Base-by-base conservation (phyloP, 2,113 vertebrate genomes). In the Xiphophorus hellerii region DNA sequence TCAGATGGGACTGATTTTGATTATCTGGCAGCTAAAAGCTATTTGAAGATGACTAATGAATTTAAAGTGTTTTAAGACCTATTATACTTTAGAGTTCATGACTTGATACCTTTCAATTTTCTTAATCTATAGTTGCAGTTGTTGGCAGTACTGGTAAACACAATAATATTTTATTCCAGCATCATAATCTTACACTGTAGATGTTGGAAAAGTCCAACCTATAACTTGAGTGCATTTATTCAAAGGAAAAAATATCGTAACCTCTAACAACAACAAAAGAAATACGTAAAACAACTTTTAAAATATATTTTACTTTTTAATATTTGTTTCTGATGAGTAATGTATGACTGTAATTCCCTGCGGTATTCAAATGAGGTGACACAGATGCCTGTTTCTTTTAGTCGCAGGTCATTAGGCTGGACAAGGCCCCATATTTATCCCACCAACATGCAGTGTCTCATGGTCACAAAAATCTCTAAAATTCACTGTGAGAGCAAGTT, bases 1-100 rank as follows among this genome's bases (percentile, higher is more conserved):
- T 82, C 13, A 44, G 76, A 84, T 61, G 74, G 44, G 66, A 64
- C 0, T 35, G 27, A 63, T 67, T 51, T 51, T 60, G 62, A 2
- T 81, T 73, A 74, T 42, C 3, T 51, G 42, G 10, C 27, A 33
- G 29, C 33, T 0, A 61, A 15, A 2, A 31, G 10, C 27, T n/a
- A 11, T 39, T 39, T 54, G 73, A 73, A n/a, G 29, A 81, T 27
- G 67, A 51, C 27, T 58, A 48, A 68, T 62, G 66, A 2, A 69
- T 48, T 68, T n/a, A 54, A 39, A 82, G 25, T 69, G 29, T 27
- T 69, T 27, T 69, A 5, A 44, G 54, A 70, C 27, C n/a, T 9
- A 25, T 33, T 33, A 68, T 78, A 61, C 3, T 51, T 78, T 0
- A 37, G 13, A 74, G 30, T 62, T 25, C 44, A 62, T 71, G 15